phyloP scores from a whole-genome alignment of 2,888 invertebrate genomes.

The Coleophora flavipennella region DNA sequence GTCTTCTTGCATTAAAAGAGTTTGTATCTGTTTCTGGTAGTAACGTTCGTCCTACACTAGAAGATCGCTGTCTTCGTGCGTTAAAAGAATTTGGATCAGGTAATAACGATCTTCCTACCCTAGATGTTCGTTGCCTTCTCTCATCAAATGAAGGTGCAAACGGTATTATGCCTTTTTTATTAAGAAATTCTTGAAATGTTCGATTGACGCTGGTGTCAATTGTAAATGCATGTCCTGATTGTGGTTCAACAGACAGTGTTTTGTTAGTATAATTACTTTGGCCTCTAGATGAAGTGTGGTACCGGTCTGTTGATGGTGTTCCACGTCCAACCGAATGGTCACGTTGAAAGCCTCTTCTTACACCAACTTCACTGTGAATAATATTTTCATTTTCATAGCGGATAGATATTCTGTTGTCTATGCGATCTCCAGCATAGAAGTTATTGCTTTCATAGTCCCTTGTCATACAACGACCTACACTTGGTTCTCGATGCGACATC shows the following conservation, averaged over 20 bases:
- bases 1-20: too few species aligned
- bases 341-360: constrained; percentile 21
- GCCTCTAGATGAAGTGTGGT: constrained; percentile 16
- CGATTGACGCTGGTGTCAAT: constrained; percentile 54
- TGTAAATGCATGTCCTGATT: constrained; percentile 38
- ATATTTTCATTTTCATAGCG: constrained; percentile 17
- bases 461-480: constrained; percentile 16
- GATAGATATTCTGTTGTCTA: constrained; percentile 10
- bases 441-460: constrained; percentile 22
- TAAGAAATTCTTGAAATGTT: constrained; percentile 42
- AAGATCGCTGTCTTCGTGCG: constrained; percentile 26
- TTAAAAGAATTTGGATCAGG: constrained; percentile 29
- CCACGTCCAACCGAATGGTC: constrained; percentile 31
- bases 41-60: constrained; percentile 31
- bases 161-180: constrained; percentile 24
- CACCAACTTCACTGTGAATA: constrained; percentile 20
- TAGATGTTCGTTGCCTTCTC: constrained; percentile 46
- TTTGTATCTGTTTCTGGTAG: constrained; percentile 13
- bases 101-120: constrained; percentile 44
- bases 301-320: constrained; percentile 11
- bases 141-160: constrained; percentile 28
- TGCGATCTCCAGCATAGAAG: constrained; percentile 18
- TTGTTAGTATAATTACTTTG: constrained; percentile 16
- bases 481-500: constrained; percentile 20
- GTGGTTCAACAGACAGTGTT: constrained; percentile 31